A percentile compares a stretch with the other conserved stretches of the same genome.
These are phyloP conservation scores for Embiotoca jacksoni DNA, from an alignment of 2,113 vertebrate genomes.

Conservation along the genomic window DNA sequence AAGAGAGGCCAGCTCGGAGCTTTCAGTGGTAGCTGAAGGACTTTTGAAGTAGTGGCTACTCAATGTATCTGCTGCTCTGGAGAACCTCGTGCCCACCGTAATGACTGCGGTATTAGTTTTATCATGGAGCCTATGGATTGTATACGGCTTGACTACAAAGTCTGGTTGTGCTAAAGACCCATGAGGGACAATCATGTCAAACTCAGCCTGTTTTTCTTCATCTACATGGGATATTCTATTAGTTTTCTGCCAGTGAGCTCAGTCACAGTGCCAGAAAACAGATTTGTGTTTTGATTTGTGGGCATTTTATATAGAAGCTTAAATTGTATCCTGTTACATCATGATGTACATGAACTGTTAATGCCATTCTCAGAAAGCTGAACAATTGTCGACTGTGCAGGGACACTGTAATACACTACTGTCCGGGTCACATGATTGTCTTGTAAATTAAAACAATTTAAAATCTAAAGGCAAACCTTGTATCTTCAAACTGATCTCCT, in stretches of 20 bases:
- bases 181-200: not conserved
- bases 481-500: constrained; percentile 3
- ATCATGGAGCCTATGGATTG: constrained; percentile 33
- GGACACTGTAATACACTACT: not conserved
- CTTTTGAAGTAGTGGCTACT: constrained; percentile 43
- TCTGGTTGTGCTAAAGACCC: not conserved
- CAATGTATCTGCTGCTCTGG: constrained; percentile 21
- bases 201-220: constrained; percentile 21
- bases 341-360: not conserved
- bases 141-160: constrained; percentile 10
- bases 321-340: constrained; percentile 11
- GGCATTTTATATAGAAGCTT: not conserved
- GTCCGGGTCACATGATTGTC: not conserved
- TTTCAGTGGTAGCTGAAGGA: constrained; percentile 28
- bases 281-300: constrained; percentile 8
- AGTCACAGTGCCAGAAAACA: not conserved
- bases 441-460: constrained; percentile 2
- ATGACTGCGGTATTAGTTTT: constrained; percentile 10
- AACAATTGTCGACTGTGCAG: not conserved
- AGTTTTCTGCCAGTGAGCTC: not conserved
- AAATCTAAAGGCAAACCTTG: not conserved
- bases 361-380: not conserved
- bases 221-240: not conserved
- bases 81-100: constrained; percentile 7
- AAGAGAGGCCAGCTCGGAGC: constrained; percentile 30